phyloP scores from a whole-genome alignment of 1,140 invertebrate species.

The Tetraneura akinire region DNA sequence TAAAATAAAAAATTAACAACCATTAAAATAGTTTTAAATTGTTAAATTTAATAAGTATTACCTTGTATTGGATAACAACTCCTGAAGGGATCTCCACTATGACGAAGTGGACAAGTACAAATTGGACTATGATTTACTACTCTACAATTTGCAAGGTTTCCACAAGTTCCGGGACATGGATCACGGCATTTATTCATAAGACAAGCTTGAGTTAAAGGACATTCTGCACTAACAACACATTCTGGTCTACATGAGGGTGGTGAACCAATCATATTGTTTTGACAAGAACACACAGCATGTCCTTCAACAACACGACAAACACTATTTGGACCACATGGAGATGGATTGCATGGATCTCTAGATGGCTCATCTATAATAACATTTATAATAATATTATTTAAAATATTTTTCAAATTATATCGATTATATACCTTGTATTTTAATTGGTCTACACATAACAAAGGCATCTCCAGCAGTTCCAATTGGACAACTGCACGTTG shows the following conservation, averaged over 20 bases:
- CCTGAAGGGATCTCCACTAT: constrained; percentile 65
- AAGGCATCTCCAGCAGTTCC: constrained; percentile 80
- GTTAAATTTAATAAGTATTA: constrained; percentile 30
- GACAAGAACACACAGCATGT: constrained; percentile 71
- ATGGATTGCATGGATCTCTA: constrained; percentile 61
- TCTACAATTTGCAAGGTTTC: constrained; percentile 72
- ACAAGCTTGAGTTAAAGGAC: constrained; percentile 74
- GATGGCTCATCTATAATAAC: constrained; percentile 50
- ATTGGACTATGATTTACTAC: constrained; percentile 70
- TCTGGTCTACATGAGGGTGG: constrained; percentile 77
- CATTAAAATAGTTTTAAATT: neutral
- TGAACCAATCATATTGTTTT: constrained; percentile 64
- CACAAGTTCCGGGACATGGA: constrained; percentile 79
- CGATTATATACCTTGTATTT: neutral
- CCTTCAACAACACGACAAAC: constrained; percentile 69
- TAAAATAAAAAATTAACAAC: constrained; percentile 19
- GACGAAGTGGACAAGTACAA: constrained; percentile 62
- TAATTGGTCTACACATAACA: constrained; percentile 63
- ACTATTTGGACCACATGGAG: constrained; percentile 73
- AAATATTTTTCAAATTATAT: no score
- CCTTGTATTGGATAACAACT: constrained; percentile 59
- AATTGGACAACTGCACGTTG: constrained; percentile 69
- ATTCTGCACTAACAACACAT: constrained; percentile 78
- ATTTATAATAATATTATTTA: constrained; percentile 49
- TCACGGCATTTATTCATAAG: constrained; percentile 76